A percentile compares a stretch with the other conserved stretches of the same genome.
These are phyloP conservation scores for Gasteruption jaculator DNA, from an alignment of 2,888 invertebrate genomes.

Conservation along the genomic window DNA sequence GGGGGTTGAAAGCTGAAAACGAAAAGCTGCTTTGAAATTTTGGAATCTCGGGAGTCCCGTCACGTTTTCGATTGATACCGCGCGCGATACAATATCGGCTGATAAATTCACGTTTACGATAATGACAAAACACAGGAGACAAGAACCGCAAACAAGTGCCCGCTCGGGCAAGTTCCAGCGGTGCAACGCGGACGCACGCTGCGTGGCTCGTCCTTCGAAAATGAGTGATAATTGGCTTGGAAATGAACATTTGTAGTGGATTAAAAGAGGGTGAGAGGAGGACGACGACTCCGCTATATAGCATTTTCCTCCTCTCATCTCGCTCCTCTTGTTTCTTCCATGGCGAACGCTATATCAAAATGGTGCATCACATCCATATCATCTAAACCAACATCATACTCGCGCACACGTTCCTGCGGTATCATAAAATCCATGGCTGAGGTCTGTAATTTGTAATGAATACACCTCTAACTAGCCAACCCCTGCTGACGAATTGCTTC, in stretches of 20 bases:
- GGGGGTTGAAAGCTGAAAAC: slow-evolving; percentile 2
- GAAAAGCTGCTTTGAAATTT: background rate
- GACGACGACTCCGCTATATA: no score
- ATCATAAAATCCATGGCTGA: slow-evolving; percentile 32
- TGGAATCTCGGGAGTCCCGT: slow-evolving; percentile 5
- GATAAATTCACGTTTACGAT: background rate
- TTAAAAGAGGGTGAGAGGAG: slow-evolving; percentile 31
- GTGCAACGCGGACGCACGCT: slow-evolving; percentile 6
- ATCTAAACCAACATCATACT: no score
- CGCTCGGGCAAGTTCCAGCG: slow-evolving; percentile 1
- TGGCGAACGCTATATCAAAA: no score
- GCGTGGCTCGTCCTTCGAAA: slow-evolving; percentile 28
- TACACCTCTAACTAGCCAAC: slow-evolving; percentile 44
- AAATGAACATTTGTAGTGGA: slow-evolving; percentile 32
- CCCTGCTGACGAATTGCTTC: slow-evolving; percentile 26
- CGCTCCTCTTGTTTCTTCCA: no score
- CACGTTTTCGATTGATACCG: background rate
- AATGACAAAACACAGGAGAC: slow-evolving; percentile 1
- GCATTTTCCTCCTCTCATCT: no score
- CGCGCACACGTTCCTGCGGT: slow-evolving; percentile 30
- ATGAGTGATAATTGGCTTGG: slow-evolving; percentile 32
- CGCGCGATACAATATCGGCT: background rate
- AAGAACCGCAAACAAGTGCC: slow-evolving; percentile 2
- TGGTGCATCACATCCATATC: no score
- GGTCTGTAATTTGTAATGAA: slow-evolving; percentile 46